Evolutionary conservation across 2,797 vertebrate species (phyloP), one percentile per base, ranked within the genome.

Genomic region (Eospalax fontanierii): DNA sequence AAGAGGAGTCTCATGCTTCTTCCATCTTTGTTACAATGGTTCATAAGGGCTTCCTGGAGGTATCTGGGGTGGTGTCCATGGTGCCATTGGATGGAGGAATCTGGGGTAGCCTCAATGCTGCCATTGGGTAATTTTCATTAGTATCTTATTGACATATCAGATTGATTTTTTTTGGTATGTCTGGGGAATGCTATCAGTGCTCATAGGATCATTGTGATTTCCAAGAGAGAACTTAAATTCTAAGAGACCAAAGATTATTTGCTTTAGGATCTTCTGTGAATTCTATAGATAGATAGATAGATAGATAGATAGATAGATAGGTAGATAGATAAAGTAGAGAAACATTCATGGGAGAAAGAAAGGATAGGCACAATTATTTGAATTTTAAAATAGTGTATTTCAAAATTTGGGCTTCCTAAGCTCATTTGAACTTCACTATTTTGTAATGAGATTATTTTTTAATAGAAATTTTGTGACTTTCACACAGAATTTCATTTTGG

Each of bases 311-410:
- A 90, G 85, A n/a, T n/a, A n/a, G n/a, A n/a, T n/a, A n/a, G n/a
- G n/a, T 61, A 16, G 74, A 46, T 83, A 90, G 85, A 50, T 50
- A 30, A 90, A 65, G 38, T 66, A 83, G 75, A 90, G 63, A 94
- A 95, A 46, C 4, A 70, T 40, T 89, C 40, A 35, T 28, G 50
- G 26, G n/a, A 43, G 15, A 63, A 30, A 81, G 75, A 81, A 84
- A 75, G 38, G 24, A 21, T 57, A 84, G 80, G 2, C 30, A 87
- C 18, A 70, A 66, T 63, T 26, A 91, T 89, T 87, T 93, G 50
- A 93, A 93, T n/a, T 75, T 92, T 38, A 89, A 83, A 92, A 33
- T 24, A 71, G 18, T 74, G 38, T 89, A 9, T 93, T 97, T 94
- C 33, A 75, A 92, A 80, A 89, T 94, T 89, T 73, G 66, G 21